phyloP scores from a whole-genome alignment of 2,797 vertebrate species.

The Poecilia gillii region DNA sequence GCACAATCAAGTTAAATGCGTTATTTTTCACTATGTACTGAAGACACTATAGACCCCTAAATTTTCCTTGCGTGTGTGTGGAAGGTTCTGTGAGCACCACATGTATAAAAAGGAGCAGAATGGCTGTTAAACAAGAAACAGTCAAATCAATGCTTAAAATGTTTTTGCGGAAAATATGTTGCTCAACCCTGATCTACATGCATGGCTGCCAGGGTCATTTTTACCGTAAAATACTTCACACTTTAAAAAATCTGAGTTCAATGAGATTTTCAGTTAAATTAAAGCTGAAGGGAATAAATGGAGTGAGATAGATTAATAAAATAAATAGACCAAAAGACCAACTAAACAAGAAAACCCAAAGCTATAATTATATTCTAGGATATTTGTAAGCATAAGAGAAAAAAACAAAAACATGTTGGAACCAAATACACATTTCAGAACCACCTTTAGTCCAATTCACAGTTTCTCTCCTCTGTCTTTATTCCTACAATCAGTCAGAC shows the following conservation, averaged over 20 bases:
- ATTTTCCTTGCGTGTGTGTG: neutral
- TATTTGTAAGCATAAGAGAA: neutral
- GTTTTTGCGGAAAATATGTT: neutral
- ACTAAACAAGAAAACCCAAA: neutral
- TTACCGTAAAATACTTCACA: neutral
- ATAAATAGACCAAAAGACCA: neutral
- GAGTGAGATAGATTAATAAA: neutral
- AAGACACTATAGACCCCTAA: neutral
- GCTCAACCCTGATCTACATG: neutral
- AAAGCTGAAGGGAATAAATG: neutral
- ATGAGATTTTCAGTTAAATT: neutral
- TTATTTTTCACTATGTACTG: no score
- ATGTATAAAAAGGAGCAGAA: neutral
- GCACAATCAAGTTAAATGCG: no score
- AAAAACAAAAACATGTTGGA: neutral
- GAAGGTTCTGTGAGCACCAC: neutral
- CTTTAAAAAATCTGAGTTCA: neutral
- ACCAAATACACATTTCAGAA: neutral
- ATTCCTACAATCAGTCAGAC: conserved; percentile 30
- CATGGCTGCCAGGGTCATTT: neutral
- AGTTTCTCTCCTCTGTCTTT: conserved; percentile 8
- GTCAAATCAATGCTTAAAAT: neutral
- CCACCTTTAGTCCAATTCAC: conserved; percentile 22
- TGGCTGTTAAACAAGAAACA: neutral
- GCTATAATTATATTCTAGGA: neutral